phyloP scores from a whole-genome alignment of 2,888 invertebrate species.

The Gastrophysa polygoni region DNA sequence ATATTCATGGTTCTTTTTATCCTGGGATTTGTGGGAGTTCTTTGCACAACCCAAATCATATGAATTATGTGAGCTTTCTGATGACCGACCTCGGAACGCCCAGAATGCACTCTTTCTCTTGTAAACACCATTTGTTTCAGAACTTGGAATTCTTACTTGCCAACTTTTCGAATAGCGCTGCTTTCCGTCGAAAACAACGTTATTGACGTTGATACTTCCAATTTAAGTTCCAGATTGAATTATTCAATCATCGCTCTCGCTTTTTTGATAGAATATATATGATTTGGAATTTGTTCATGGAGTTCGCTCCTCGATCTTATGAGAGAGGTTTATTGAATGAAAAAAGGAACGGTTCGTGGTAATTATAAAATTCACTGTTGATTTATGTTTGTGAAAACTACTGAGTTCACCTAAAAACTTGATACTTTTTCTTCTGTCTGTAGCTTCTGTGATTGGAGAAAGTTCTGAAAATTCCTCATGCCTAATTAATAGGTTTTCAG shows the following conservation, averaged over 20 bases:
- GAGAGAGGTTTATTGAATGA: too few species aligned
- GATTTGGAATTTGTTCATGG: too few species aligned
- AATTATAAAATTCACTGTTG: too few species aligned
- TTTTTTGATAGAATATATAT: too few species aligned
- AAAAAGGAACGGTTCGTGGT: too few species aligned
- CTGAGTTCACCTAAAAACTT: too few species aligned
- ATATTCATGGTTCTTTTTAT: background rate
- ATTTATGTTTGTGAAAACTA: too few species aligned
- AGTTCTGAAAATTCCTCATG: too few species aligned
- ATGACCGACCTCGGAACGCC: background rate
- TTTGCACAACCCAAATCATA: background rate
- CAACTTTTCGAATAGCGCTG: background rate
- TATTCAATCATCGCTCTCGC: background rate
- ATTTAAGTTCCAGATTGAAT: background rate
- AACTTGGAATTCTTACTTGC: slow-evolving; percentile 9
- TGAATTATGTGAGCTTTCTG: background rate
- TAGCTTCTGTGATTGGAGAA: too few species aligned
- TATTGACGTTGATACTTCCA: slow-evolving; percentile 1
- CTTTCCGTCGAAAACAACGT: slow-evolving; percentile 4
- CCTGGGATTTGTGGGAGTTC: background rate
- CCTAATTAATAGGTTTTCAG: too few species aligned
- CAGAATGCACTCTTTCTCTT: background rate
- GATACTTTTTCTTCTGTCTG: too few species aligned
- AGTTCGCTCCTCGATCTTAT: too few species aligned
- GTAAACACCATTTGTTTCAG: slow-evolving; percentile 16